Evolutionary conservation across 2,113 vertebrate genomes (phyloP).

Genomic region (Petroica traversi): DNA sequence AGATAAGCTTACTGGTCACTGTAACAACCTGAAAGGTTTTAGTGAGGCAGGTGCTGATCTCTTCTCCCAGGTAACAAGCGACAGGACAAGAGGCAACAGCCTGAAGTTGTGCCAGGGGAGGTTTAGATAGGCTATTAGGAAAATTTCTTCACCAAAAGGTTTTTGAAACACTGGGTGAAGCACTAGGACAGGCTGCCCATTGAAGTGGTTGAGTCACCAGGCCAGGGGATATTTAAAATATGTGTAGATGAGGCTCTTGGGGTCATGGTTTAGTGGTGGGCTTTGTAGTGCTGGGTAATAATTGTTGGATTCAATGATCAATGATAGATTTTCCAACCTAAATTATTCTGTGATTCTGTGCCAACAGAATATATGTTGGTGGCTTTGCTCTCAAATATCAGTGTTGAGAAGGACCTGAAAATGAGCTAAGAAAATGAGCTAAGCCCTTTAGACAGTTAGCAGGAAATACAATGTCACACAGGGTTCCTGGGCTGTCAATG

Average conservation of each 20-base stretch:
- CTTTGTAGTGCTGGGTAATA: background rate
- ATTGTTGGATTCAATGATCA: rapidly evolving
- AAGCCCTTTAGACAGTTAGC: background rate
- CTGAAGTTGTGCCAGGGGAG: background rate
- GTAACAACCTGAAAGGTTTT: background rate
- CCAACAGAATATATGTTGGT: background rate
- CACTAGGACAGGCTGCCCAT: background rate
- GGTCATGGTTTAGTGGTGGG: background rate
- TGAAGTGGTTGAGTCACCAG: background rate
- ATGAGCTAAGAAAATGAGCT: background rate
- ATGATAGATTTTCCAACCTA: background rate
- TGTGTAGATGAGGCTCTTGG: rapidly evolving
- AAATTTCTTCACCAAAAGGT: background rate
- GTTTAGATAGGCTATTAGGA: background rate
- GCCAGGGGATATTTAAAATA: background rate
- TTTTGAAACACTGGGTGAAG: background rate
- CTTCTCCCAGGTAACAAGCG: background rate
- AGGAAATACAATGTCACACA: background rate
- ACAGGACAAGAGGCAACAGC: background rate
- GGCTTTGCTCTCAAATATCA: background rate
- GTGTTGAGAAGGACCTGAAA: background rate
- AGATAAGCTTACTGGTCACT: background rate
- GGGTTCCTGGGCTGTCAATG: background rate
- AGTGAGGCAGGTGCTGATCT: background rate
- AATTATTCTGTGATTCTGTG: rapidly evolving